Evolutionary conservation across 2,888 invertebrate species (phyloP), one percentile per base, ranked within the genome.

Genomic region (Dynastes tityus): DNA sequence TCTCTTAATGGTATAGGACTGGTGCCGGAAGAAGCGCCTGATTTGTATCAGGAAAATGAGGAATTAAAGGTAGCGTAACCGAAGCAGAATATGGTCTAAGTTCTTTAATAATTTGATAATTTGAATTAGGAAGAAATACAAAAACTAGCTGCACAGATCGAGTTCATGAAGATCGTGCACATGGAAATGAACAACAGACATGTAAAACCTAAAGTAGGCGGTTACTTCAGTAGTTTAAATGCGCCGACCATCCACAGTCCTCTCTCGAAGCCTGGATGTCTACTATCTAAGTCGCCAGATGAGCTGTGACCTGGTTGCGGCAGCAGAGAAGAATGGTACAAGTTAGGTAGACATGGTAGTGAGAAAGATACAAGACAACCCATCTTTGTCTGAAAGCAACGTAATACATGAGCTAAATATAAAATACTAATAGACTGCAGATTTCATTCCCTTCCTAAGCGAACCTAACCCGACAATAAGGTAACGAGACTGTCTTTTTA

Each of bases 141-240:
- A 85, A 97, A 96, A 87, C 89, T 97, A 81, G 97, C 97, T 0
- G 95, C 96, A 32, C 96, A 97, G 89, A 96, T 97, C 83, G 97
- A 97, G 88, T 96, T 96, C 89, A 96, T 97, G 96, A 96, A 96
- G 90, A 96, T 96, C 88, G 96, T 97, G 27, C 95, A 96, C 86
- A 97, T 97, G 97, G 96, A 96, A 89, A 94, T 96, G 91, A 95
- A 97, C 90, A 97, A 97, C 88, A 91, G 96, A 5, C 97, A 97
- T 88, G 89, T 97, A 83, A 95, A 96, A 84, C 96, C 96, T 80
- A 94, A 95, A 83, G 92, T 93, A 0, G 95, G 96, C 27, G 94
- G 96, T 1, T 96, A 96, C 89, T 96, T 96, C 89, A 94, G 93
- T 74, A 90, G 92, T 71, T 87, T 91, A 61, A 90, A 91, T 80